Percentiles rank a stretch among this genome's conserved stretches.
These are phyloP conservation scores for Lycia hirtaria DNA, from an alignment of 2,888 invertebrate genomes.

Conservation along the genomic window DNA sequence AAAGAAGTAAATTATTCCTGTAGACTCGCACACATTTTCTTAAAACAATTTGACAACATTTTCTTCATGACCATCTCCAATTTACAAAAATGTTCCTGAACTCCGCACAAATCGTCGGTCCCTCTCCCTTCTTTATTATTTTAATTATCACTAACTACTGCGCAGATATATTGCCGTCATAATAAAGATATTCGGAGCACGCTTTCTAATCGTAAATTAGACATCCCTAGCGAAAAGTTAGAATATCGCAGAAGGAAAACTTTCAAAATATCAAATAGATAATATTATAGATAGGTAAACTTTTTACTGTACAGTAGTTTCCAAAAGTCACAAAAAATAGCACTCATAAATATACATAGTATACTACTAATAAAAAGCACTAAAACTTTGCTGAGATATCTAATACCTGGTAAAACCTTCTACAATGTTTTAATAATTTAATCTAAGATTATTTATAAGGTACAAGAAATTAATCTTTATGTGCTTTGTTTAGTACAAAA, in stretches of 20 bases:
- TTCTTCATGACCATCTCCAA: not conserved
- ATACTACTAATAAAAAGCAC: too few species aligned
- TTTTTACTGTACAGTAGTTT: too few species aligned
- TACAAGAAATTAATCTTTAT: too few species aligned
- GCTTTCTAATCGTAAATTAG: constrained; percentile 53
- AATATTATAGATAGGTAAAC: too few species aligned
- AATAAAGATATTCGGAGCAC: constrained; percentile 43
- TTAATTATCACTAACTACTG: constrained; percentile 31
- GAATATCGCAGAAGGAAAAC: not conserved
- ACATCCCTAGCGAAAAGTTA: constrained; percentile 31
- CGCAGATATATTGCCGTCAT: constrained; percentile 25
- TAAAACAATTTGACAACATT: constrained; percentile 7
- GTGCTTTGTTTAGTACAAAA: too few species aligned
- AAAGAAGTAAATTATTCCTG: not conserved
- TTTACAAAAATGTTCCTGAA: constrained; percentile 10
- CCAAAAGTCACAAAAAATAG: too few species aligned
- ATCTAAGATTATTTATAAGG: too few species aligned
- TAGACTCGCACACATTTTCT: too few species aligned
- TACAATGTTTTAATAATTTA: too few species aligned
- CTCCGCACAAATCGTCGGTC: constrained; percentile 31
- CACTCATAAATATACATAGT: too few species aligned
- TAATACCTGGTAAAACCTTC: too few species aligned
- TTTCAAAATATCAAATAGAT: not conserved
- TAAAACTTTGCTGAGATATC: too few species aligned
- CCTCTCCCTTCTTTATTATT: constrained; percentile 31